Percentiles rank a stretch among this genome's conserved stretches.
Conservation (phyloP, 2,113 vertebrate genomes). For the Penelope pileata region DNA sequence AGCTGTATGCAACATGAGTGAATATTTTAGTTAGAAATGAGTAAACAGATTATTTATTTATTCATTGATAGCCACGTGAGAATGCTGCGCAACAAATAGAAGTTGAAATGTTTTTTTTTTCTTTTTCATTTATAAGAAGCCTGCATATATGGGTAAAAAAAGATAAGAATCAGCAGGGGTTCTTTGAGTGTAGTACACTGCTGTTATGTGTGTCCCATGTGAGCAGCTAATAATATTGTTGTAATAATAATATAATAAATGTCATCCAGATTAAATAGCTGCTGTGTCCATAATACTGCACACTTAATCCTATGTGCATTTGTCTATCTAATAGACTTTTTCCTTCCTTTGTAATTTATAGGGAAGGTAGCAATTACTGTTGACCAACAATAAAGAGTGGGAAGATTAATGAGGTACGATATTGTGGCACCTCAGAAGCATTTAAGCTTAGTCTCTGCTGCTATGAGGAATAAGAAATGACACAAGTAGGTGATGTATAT, state of each 20-base stretch:
- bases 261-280: too few species aligned
- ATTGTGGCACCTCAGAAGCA: not conserved
- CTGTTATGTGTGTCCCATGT: not conserved
- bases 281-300: not conserved
- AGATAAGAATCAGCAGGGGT: not conserved
- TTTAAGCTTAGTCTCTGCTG: not conserved
- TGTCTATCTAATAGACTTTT: not conserved
- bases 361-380: constrained; percentile 10
- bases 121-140: not conserved
- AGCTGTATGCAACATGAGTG: not conserved
- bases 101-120: not conserved
- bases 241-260: too few species aligned
- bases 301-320: not conserved
- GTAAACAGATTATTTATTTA: not conserved
- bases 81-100: not conserved
- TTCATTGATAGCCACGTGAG: not conserved
- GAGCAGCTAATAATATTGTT: not conserved
- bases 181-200: not conserved
- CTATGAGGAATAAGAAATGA: not conserved
- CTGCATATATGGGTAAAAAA: not conserved
- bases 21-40: not conserved
- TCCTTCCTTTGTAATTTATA: not conserved
- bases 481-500: not conserved
- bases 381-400: constrained; percentile 17
- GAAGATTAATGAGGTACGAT: constrained; percentile 11